phyloP scores from a whole-genome alignment of 2,888 invertebrate genomes.

The Phengaris alcon region DNA sequence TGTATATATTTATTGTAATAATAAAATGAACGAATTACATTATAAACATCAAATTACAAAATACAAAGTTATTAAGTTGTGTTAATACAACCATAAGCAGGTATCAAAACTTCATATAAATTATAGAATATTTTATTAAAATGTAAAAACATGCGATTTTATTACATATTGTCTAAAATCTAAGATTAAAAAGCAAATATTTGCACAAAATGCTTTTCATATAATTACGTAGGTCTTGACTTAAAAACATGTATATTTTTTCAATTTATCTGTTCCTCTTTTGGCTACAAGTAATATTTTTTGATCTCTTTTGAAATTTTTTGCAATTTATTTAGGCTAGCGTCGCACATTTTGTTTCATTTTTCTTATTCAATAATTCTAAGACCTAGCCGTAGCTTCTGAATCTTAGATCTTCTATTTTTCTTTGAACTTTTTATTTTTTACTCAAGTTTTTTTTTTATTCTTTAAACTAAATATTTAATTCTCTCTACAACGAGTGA shows the following conservation, averaged over 20 bases:
- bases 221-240: no score
- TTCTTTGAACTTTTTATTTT: neutral
- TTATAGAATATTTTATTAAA: neutral
- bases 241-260: no score
- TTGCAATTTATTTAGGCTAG: no score
- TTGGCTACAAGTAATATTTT: no score
- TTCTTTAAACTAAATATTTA: neutral
- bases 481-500: neutral
- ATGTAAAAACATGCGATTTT: neutral
- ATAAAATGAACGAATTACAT: neutral
- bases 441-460: neutral
- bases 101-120: neutral
- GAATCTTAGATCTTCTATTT: neutral
- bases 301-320: no score
- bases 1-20: neutral
- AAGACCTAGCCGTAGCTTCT: no score
- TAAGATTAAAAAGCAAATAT: no score
- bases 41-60: neutral
- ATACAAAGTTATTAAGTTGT: neutral
- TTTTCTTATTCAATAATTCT: no score
- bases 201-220: no score
- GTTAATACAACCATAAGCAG: neutral
- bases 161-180: neutral
- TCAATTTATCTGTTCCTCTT: no score
- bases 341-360: no score